These are phyloP conservation scores for Melanostoma scalare DNA, from an alignment of 2,888 invertebrate species.

Conservation along the genomic window DNA sequence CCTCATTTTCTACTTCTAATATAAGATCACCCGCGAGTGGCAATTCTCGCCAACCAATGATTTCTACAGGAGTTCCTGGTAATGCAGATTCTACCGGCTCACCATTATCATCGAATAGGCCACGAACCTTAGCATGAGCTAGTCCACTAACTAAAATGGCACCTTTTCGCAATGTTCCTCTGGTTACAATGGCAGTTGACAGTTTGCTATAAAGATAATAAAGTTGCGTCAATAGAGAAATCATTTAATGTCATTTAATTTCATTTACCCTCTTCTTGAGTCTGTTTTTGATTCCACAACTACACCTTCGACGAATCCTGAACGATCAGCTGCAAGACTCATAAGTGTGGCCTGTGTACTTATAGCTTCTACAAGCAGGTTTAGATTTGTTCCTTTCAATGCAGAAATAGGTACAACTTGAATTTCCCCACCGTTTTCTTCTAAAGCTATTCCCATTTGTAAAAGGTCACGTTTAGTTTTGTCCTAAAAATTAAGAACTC, in stretches of 20 bases:
- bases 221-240: neutral
- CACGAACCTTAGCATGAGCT: slow-evolving; percentile 92
- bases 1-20: slow-evolving; percentile 91
- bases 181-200: slow-evolving; percentile 91
- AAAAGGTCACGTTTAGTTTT: slow-evolving; percentile 89
- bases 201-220: slow-evolving; percentile 85
- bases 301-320: slow-evolving; percentile 93
- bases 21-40: slow-evolving; percentile 95
- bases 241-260: neutral
- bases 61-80: slow-evolving; percentile 91
- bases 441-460: slow-evolving; percentile 90
- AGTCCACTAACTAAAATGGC: slow-evolving; percentile 91
- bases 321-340: slow-evolving; percentile 92
- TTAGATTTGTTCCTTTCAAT: slow-evolving; percentile 90
- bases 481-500: slow-evolving; percentile 83
- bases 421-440: slow-evolving; percentile 94
- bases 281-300: slow-evolving; percentile 93
- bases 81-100: slow-evolving; percentile 85
- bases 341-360: slow-evolving; percentile 92
- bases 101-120: slow-evolving; percentile 91
- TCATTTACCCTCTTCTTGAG: slow-evolving; percentile 85
- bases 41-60: slow-evolving; percentile 95
- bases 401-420: slow-evolving; percentile 97
- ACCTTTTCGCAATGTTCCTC: slow-evolving; percentile 92
- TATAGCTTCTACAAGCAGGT: slow-evolving; percentile 91